Percentiles rank a stretch among this genome's conserved stretches.
These are phyloP conservation scores for Corvus moneduloides DNA, from an alignment of 2,113 vertebrate genomes.

Conservation along the genomic window DNA sequence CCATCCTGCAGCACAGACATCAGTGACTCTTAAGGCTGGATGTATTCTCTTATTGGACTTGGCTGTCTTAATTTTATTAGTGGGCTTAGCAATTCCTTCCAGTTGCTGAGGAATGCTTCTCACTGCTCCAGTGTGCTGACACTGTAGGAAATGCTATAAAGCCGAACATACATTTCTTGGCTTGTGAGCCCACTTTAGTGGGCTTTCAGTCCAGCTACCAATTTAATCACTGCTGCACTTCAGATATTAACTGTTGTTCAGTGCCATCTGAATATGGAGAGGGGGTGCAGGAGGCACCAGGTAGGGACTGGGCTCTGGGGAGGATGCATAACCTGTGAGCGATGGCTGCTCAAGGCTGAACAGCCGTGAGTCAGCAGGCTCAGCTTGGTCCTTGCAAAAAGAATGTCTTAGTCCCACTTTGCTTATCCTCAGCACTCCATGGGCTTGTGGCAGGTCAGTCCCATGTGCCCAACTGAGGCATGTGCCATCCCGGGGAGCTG, in stretches of 20 bases:
- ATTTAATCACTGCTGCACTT: neutral
- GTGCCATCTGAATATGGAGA: neutral
- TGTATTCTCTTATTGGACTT: neutral
- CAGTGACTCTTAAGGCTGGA: neutral
- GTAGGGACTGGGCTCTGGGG: too few species aligned
- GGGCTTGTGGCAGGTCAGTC: neutral
- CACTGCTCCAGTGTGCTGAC: neutral
- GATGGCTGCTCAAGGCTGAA: neutral
- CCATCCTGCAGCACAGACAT: neutral
- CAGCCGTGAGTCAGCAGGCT: neutral
- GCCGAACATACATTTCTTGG: neutral
- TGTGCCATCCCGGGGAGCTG: neutral
- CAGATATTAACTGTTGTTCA: neutral
- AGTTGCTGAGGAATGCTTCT: neutral
- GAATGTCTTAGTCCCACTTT: neutral
- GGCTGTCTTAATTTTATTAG: neutral
- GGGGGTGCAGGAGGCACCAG: neutral
- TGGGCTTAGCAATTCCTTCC: neutral
- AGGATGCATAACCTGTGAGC: neutral
- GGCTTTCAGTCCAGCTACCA: neutral
- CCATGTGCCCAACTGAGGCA: accelerated
- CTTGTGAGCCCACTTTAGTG: neutral
- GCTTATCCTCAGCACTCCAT: neutral
- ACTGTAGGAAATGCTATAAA: neutral
- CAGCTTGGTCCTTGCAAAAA: neutral